Percentiles rank a stretch among this genome's conserved stretches.
Evolutionary conservation across 2,888 invertebrate species (phyloP).

Genomic region (Oscheius sp.): DNA sequence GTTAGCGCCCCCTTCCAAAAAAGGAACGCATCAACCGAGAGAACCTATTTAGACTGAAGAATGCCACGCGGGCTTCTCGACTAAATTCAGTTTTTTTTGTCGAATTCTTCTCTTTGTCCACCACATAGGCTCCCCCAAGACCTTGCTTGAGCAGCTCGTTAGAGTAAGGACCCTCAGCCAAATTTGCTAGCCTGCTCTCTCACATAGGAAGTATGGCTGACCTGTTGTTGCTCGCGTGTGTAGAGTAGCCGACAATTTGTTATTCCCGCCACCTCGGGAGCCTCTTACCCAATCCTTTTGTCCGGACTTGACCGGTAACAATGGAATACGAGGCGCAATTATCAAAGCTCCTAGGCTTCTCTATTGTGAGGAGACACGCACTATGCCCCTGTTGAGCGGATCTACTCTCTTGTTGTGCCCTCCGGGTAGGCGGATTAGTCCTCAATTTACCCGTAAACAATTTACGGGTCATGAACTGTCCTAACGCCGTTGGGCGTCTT

Average conservation of each 20-base stretch:
- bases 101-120: background rate
- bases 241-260: background rate
- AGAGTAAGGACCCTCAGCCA: background rate
- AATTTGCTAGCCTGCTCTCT: background rate
- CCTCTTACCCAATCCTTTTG: background rate
- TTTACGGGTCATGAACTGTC: too few species aligned
- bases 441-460: too few species aligned
- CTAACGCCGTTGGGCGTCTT: too few species aligned
- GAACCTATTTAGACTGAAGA: background rate
- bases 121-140: background rate
- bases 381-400: background rate
- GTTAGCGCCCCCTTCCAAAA: constrained; percentile 6
- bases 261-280: background rate
- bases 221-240: background rate
- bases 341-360: constrained; percentile 15
- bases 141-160: background rate
- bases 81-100: background rate
- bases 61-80: background rate
- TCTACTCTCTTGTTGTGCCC: too few species aligned
- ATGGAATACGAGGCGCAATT: constrained; percentile 14
- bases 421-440: too few species aligned
- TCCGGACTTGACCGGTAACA: constrained; percentile 22
- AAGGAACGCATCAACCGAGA: constrained; percentile 12
- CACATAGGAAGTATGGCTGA: background rate
- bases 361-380: constrained; percentile 35